These are phyloP conservation scores for Xenopus petersii DNA, from an alignment of 2,797 vertebrate species.

Conservation along the genomic window DNA sequence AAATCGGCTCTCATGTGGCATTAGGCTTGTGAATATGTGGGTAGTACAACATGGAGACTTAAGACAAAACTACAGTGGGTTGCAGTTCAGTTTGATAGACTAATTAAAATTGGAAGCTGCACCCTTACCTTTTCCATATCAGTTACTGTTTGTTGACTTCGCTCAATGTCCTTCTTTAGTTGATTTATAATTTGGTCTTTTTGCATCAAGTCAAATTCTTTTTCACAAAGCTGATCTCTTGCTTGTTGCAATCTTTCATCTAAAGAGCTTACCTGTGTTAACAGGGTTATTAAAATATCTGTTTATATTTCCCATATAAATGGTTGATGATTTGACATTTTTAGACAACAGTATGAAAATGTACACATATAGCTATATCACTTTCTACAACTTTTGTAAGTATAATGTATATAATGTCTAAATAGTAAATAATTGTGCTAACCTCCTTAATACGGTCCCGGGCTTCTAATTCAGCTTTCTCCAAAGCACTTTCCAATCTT, in stretches of 20 bases:
- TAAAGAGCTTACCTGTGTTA: slow-evolving; percentile 49
- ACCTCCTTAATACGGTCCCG: slow-evolving; percentile 76
- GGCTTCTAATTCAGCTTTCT: slow-evolving; percentile 75
- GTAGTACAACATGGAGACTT: too few relatives aligned
- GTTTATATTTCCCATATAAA: neutral
- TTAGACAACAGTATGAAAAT: too few relatives aligned
- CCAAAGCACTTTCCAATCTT: slow-evolving; percentile 75
- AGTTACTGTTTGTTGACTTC: slow-evolving; percentile 53
- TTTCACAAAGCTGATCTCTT: slow-evolving; percentile 66
- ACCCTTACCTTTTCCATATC: slow-evolving; percentile 61
- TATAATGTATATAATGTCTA: neutral
- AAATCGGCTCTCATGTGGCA: too few relatives aligned
- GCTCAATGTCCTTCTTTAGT: slow-evolving; percentile 65
- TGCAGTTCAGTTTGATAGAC: too few relatives aligned
- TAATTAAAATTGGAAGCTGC: too few relatives aligned
- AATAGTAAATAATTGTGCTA: slow-evolving; percentile 12
- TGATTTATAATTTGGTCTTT: slow-evolving; percentile 68
- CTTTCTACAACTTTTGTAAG: too few relatives aligned
- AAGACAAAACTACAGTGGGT: too few relatives aligned
- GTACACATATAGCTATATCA: too few relatives aligned
- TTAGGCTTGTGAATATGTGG: too few relatives aligned
- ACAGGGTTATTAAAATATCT: neutral
- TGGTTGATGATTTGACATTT: too few relatives aligned
- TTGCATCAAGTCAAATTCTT: slow-evolving; percentile 67
- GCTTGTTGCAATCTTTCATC: slow-evolving; percentile 63